A percentile compares a stretch with the other conserved stretches of the same genome.
These are phyloP conservation scores for Eurytoma californica DNA, from an alignment of 2,888 invertebrate species.

Conservation along the genomic window DNA sequence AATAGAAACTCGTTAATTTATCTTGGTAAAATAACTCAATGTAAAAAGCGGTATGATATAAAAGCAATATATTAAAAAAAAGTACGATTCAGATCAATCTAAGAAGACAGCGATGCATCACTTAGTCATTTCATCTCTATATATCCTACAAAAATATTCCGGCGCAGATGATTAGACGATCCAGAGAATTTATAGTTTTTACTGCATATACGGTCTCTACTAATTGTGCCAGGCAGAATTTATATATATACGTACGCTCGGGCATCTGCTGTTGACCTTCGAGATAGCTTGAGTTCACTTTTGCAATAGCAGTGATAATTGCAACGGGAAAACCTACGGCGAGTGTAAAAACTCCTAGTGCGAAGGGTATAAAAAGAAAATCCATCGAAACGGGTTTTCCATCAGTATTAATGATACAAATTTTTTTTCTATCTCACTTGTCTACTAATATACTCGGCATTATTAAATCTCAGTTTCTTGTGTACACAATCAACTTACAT, in stretches of 20 bases:
- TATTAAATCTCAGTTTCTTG: no score
- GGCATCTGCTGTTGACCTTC: slow-evolving; percentile 45
- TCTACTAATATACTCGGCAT: no score
- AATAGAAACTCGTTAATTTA: slow-evolving; percentile 12
- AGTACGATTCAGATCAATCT: slow-evolving; percentile 30
- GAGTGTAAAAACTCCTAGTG: slow-evolving; percentile 27
- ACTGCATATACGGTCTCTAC: slow-evolving; percentile 8
- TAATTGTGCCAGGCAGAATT: slow-evolving; percentile 37
- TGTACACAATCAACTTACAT: no score
- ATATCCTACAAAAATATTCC: slow-evolving; percentile 34
- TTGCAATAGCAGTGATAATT: slow-evolving; percentile 56
- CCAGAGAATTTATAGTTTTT: slow-evolving; percentile 30
- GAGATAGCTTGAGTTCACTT: slow-evolving; percentile 26
- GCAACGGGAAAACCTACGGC: slow-evolving; percentile 50
- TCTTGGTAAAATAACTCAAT: not conserved
- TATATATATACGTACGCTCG: slow-evolving; percentile 9
- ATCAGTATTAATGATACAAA: slow-evolving; percentile 16
- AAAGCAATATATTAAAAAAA: slow-evolving; percentile 19
- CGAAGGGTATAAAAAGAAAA: slow-evolving; percentile 42
- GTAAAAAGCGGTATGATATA: slow-evolving; percentile 5
- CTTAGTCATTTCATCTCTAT: slow-evolving; percentile 1
- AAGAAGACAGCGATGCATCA: slow-evolving; percentile 11
- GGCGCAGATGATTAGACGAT: slow-evolving; percentile 45
- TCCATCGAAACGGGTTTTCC: slow-evolving; percentile 9
- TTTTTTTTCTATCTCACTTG: not conserved